Conservation (phyloP, 2,113 vertebrate genomes). For the Pterocles orientalis region DNA sequence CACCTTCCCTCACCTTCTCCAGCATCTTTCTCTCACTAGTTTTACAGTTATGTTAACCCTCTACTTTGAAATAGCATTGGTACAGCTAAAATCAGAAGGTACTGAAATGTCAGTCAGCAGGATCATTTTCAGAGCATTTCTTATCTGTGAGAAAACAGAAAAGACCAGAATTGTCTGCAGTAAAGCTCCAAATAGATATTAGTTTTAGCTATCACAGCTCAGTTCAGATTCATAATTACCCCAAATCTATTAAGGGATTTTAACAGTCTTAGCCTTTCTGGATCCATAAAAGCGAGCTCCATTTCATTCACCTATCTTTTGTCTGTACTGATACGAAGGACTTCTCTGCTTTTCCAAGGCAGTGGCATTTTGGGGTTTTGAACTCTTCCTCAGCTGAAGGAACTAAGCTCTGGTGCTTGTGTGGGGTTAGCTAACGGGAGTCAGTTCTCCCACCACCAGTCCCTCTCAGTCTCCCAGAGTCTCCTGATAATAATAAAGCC, state of each 20-base stretch:
- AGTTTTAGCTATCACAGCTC: neutral
- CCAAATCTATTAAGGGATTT: neutral
- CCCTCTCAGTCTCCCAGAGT: neutral
- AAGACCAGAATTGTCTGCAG: neutral
- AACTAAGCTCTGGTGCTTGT: neutral
- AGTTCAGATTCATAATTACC: neutral
- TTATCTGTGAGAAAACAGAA: neutral
- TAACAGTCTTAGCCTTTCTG: neutral
- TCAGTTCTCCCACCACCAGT: neutral
- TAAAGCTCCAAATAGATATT: neutral
- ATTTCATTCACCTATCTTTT: neutral
- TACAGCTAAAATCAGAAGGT: slow-evolving; percentile 28
- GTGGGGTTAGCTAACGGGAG: neutral
- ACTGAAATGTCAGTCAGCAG: slow-evolving; percentile 17
- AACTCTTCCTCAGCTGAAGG: neutral
- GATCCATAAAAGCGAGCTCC: neutral
- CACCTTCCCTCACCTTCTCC: slow-evolving; percentile 1
- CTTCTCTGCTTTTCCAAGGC: neutral
- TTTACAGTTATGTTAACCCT: neutral
- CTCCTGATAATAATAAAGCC: neutral
- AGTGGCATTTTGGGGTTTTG: neutral
- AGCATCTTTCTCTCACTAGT: neutral
- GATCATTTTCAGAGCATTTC: slow-evolving; percentile 1
- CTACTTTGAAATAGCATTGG: neutral
- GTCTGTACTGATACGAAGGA: neutral